These are phyloP conservation scores for Corythucha ciliata DNA, from an alignment of 2,888 invertebrate species.

Conservation along the genomic window DNA sequence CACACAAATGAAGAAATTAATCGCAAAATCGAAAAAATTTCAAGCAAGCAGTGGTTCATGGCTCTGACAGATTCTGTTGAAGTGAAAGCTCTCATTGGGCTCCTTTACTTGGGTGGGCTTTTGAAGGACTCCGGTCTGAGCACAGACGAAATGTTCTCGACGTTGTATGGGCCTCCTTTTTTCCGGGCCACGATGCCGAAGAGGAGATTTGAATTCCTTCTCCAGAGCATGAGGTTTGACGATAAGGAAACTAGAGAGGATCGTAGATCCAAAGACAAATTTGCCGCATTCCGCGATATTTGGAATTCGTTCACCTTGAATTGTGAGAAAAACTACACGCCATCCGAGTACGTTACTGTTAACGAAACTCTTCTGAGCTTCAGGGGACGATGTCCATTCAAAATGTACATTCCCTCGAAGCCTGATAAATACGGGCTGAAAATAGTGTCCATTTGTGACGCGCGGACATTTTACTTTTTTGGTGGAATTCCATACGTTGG, in stretches of 20 bases:
- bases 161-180: background rate
- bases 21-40: background rate
- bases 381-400: constrained; percentile 23
- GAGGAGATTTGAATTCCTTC: constrained; percentile 7
- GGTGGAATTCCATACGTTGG: background rate
- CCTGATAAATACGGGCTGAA: constrained; percentile 16
- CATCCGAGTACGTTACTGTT: constrained; percentile 9
- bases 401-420: constrained; percentile 20
- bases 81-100: background rate
- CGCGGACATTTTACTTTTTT: constrained; percentile 21
- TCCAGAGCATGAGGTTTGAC: constrained; percentile 4
- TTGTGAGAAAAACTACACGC: constrained; percentile 22
- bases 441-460: constrained; percentile 22
- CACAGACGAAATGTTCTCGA: constrained; percentile 1
- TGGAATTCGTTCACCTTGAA: constrained; percentile 20
- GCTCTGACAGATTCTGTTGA: background rate
- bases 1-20: background rate
- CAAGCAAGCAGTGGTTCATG: background rate
- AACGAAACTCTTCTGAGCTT: constrained; percentile 23
- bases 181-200: constrained; percentile 2
- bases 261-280: constrained; percentile 16
- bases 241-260: background rate
- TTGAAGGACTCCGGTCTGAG: background rate
- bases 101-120: background rate
- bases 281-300: constrained; percentile 23